Evolutionary conservation across 2,888 invertebrate species (phyloP).

Genomic region (Rambutsinella grinnellia): DNA sequence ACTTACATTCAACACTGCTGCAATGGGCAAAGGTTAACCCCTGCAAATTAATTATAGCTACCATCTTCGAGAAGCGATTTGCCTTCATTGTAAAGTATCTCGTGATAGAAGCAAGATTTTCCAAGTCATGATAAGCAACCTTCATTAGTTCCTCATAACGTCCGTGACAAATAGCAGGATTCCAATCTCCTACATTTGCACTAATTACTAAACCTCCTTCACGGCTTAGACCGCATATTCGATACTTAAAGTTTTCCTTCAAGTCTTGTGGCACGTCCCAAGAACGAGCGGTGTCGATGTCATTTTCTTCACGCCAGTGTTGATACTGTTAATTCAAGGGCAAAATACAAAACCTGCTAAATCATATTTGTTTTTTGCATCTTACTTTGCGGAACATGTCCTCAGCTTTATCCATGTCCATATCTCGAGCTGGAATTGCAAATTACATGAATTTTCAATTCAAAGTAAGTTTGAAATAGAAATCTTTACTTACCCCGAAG

Average conservation of each 20-base stretch:
- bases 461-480: neutral
- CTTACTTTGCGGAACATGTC: constrained; percentile 49
- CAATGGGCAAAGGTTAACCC: constrained; percentile 40
- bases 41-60: constrained; percentile 33
- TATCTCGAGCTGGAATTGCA: constrained; percentile 31
- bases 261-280: constrained; percentile 36
- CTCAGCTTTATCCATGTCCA: constrained; percentile 48
- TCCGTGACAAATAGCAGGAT: constrained; percentile 19
- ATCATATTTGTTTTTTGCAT: neutral
- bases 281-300: constrained; percentile 15
- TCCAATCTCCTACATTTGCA: constrained; percentile 23
- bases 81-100: constrained; percentile 10
- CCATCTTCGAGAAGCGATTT: constrained; percentile 13
- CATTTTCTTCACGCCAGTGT: constrained; percentile 35
- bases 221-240: constrained; percentile 13
- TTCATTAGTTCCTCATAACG: constrained; percentile 33
- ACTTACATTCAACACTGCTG: constrained; percentile 37
- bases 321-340: constrained; percentile 17
- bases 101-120: neutral
- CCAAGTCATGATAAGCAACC: constrained; percentile 31
- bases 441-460: neutral
- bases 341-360: too few species aligned
- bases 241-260: constrained; percentile 25
- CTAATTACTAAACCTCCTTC: constrained; percentile 34
- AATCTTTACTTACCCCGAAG: constrained; percentile 23